phyloP scores from a whole-genome alignment of 2,888 invertebrate genomes.

The Eilema griseolum region DNA sequence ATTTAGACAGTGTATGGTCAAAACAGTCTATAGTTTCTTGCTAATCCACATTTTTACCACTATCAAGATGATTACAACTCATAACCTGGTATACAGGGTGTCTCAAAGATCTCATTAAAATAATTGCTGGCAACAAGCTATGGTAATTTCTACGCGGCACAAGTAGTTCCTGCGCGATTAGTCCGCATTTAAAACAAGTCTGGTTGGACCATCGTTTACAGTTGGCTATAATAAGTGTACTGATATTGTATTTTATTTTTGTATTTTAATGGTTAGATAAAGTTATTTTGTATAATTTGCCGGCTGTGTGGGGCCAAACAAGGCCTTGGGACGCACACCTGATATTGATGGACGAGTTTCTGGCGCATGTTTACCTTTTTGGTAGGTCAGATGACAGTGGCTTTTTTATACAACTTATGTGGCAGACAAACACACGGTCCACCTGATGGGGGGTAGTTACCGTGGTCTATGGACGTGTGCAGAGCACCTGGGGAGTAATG shows the following conservation, averaged over 20 bases:
- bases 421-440: too few species aligned
- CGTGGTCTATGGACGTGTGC: too few species aligned
- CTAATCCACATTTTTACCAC: not conserved
- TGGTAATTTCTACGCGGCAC: conserved; percentile 16
- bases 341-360: too few species aligned
- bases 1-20: too few species aligned
- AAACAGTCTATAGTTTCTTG: not conserved
- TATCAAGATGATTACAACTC: not conserved
- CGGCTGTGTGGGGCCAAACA: not conserved
- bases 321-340: not conserved
- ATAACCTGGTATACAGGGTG: conserved; percentile 10
- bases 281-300: not conserved
- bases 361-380: too few species aligned
- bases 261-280: not conserved
- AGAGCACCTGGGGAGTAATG: too few species aligned
- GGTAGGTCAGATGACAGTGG: too few species aligned
- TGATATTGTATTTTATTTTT: conserved; percentile 4
- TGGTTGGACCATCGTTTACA: not conserved
- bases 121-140: conserved; percentile 35
- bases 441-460: too few species aligned
- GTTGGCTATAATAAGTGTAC: not conserved
- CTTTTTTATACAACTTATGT: too few species aligned
- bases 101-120: conserved; percentile 41
- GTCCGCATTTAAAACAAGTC: conserved; percentile 44
- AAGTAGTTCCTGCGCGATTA: conserved; percentile 36